Evolutionary conservation across 2,888 invertebrate species (phyloP).

Genomic region (Leptinotarsa peninsularis): DNA sequence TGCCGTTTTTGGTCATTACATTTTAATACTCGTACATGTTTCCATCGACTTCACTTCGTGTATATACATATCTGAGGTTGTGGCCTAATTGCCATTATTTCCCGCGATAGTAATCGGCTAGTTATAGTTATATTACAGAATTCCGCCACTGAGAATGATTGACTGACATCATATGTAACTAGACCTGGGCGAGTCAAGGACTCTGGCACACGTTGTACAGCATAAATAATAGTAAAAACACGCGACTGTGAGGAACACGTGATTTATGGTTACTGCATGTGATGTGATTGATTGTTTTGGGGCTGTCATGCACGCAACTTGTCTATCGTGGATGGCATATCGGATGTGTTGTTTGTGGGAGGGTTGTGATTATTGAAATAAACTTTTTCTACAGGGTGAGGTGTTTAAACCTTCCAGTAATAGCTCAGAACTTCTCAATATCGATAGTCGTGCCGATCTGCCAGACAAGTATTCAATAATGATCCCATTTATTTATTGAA

Average conservation of each 20-base stretch:
- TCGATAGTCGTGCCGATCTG: too few species aligned
- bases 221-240: slow-evolving; percentile 17
- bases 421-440: too few species aligned
- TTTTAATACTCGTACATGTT: too few species aligned
- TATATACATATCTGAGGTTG: neutral
- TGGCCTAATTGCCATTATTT: neutral
- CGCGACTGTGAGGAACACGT: slow-evolving; percentile 5
- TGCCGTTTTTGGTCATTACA: too few species aligned
- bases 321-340: neutral
- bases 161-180: slow-evolving; percentile 17
- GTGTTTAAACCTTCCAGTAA: too few species aligned
- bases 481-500: too few species aligned
- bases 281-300: slow-evolving; percentile 9
- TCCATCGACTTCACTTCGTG: neutral
- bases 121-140: neutral
- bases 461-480: too few species aligned
- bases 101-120: neutral
- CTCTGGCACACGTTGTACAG: neutral
- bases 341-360: neutral
- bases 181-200: slow-evolving; percentile 11
- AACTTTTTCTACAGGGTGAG: too few species aligned
- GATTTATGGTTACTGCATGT: slow-evolving; percentile 4
- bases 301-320: neutral
- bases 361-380: neutral
- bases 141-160: slow-evolving; percentile 12